Percentiles rank a stretch among this genome's conserved stretches.
Conservation (phyloP, 2,113 vertebrate species). For the Hipposideros armiger region DNA sequence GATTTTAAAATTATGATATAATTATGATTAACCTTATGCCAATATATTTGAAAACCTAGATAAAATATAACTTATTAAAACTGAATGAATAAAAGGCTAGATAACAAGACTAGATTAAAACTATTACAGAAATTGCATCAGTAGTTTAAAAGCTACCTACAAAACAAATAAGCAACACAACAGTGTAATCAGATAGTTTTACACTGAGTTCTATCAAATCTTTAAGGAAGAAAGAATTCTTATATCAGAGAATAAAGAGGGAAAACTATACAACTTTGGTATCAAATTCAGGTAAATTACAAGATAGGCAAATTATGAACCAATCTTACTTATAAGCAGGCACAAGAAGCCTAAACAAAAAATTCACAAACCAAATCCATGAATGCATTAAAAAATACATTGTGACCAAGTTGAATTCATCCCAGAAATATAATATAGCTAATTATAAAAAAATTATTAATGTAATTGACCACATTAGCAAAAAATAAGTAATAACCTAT, state of each 20-base stretch:
- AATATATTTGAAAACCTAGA: neutral
- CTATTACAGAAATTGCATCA: neutral
- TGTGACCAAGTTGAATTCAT: neutral
- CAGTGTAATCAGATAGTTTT: neutral
- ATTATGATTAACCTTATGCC: neutral
- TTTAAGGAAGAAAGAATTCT: neutral
- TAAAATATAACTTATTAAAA: neutral
- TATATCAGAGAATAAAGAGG: neutral
- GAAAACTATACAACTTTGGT: neutral
- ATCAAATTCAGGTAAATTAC: neutral
- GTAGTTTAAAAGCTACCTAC: neutral
- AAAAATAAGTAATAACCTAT: neutral
- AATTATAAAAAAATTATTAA: neutral
- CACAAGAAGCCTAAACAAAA: neutral
- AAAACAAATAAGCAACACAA: neutral
- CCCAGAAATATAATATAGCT: neutral
- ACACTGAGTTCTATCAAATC: neutral
- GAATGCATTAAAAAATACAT: neutral
- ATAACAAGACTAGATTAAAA: neutral
- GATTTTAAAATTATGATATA: neutral
- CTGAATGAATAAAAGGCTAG: neutral
- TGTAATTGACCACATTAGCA: neutral
- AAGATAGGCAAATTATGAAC: neutral
- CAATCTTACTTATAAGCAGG: neutral
- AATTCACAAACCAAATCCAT: neutral